Evolutionary conservation across 2,888 invertebrate genomes (phyloP), one percentile per base, ranked within the genome.

Genomic region (Mythimna ferrago): DNA sequence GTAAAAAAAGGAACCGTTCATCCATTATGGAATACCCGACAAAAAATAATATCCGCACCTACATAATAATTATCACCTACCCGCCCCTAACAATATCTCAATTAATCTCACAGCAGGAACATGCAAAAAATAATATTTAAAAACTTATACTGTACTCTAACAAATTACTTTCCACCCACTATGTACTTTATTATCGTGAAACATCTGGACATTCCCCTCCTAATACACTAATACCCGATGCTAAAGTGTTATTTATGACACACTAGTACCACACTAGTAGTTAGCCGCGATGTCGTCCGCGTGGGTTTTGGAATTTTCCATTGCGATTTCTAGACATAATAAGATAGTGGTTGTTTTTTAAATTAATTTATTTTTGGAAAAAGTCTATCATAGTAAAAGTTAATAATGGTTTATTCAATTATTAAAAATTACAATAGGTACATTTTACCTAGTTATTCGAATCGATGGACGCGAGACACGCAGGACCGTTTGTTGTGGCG

Each of bases 161-260:
- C 76, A 86, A 85, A 86, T 86, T 83, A 77, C 86, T 85, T 83
- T 73, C 63, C 78, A 78, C 62, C 64, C 58, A 56, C 41, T 41
- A 51, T 10, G 67, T 80, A 74, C 69, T 82, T 77, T 82, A 85
- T 68, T 76, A 84, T 74, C 78, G 62, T 14, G 48, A 26, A 85
- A 81, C 86, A 86, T 86, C 82, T 86, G 86, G 80, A 63, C 82
- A 73, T 80, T 85, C 76, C 86, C 82, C 79, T 61, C 61, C 76
- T 79, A 78, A 84, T 81, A 83, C 73, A 77, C 75, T 78, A 76
- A 83, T 78, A 71, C 73, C 38, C 71, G 79, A 71, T 76, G 75
- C 78, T 81, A 81, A 87, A 89, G 81, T 86, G 89, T 90, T 89
- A 91, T 92, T 91, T 92, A 92, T 89, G 88, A 87, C 84, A 86